phyloP scores from a whole-genome alignment of 2,888 invertebrate species.

The Athalia cordata region DNA sequence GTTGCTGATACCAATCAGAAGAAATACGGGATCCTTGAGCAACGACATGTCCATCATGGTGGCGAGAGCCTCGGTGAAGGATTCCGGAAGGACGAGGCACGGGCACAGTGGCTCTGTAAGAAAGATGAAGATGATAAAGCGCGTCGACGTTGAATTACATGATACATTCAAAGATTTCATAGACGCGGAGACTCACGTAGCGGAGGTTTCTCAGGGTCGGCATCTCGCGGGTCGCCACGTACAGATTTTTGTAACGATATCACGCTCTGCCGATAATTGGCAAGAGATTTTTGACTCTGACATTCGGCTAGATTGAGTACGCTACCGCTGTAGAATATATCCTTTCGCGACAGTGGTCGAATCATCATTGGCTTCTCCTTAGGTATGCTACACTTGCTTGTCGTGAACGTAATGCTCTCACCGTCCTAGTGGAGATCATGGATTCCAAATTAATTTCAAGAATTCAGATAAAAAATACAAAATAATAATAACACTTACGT shows the following conservation, averaged over 20 bases:
- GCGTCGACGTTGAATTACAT: constrained; percentile 5
- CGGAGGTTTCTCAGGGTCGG: constrained; percentile 78
- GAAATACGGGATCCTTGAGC: constrained; percentile 91
- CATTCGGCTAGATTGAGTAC: constrained; percentile 95
- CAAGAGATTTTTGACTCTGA: constrained; percentile 92
- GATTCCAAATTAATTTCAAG: too few relatives aligned
- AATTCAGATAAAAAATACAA: neutral
- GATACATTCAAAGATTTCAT: neutral
- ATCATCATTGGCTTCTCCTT: constrained; percentile 82
- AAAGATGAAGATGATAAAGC: neutral
- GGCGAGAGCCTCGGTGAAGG: constrained; percentile 87
- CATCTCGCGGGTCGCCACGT: constrained; percentile 77
- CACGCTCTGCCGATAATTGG: constrained; percentile 93
- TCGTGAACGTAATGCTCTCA: constrained; percentile 82
- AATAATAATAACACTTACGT: constrained; percentile 69
- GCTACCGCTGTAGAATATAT: constrained; percentile 98
- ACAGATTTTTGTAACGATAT: constrained; percentile 87
- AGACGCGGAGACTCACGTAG: constrained; percentile 77
- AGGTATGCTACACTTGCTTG: constrained; percentile 72
- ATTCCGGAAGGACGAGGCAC: constrained; percentile 85
- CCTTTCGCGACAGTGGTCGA: constrained; percentile 93
- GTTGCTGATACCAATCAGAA: constrained; percentile 94
- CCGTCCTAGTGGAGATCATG: constrained; percentile 73
- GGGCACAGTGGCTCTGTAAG: constrained; percentile 85
- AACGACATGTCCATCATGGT: constrained; percentile 95